Evolutionary conservation across 2,888 invertebrate genomes (phyloP), one percentile per base, ranked within the genome.

Genomic region (Drosophila trichaetosa): DNA sequence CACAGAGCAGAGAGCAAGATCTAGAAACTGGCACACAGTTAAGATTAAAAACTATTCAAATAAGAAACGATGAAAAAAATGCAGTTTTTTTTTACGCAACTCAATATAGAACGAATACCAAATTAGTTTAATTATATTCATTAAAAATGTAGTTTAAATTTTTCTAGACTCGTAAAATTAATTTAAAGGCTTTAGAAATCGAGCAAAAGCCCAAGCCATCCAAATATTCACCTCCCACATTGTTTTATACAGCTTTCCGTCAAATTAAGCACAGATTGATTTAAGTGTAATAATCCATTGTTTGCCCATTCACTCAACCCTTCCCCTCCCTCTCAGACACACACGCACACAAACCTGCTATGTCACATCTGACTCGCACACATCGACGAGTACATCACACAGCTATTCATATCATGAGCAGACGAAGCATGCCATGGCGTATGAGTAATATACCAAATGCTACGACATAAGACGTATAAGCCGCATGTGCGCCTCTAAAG

Each of bases 391-490:
- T n/a, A 59, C 52, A 71, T 65, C 68, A 68, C 68, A 73, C 49
- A 63, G 63, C 56, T 54, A 73, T 51, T 58, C 54, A 49, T 62
- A 64, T 36, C 54, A 31, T 57, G 57, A 66, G 63, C 69, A 53
- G 48, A 33, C 59, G 34, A 29, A 49, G 70, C 67, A 85, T 76
- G 62, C 87, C 81, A 64, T 46, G 69, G 82, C 76, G 83, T 81
- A 87, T 87, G 87, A 87, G 89, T 87, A 87, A 87, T 87, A 71
- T 58, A 40, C 54, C 59, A 70, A 66, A 61, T 64, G 70, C 87
- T 84, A 73, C 80, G 84, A 79, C 76, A 78, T 63, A 74, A 76
- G 69, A 88, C 83, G 84, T 79, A 87, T 84, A 87, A 83, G 82
- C 80, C 76, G 62, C 80, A 73, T 80, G 76, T 38, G 64, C 62